Conservation (phyloP, 1,140 invertebrate genomes). For the Leucophenga varia region DNA sequence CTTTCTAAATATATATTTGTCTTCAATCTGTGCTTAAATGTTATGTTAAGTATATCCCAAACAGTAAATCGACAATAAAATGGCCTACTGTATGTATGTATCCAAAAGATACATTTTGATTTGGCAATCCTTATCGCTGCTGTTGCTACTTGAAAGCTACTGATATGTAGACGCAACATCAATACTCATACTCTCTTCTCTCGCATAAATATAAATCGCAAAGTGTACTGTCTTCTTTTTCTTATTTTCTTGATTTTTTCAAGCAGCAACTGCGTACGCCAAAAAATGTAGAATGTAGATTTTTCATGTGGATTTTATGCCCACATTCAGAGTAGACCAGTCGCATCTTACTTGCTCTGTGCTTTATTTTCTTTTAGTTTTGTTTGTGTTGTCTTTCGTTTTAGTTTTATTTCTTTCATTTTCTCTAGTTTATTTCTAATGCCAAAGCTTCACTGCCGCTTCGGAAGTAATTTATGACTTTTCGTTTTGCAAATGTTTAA, state of each 20-base stretch:
- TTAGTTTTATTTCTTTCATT: too few species aligned
- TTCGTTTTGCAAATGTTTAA: conserved; percentile 53
- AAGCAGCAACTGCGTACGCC: too few species aligned
- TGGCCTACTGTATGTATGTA: conserved; percentile 36
- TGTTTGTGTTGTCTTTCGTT: conserved; percentile 17
- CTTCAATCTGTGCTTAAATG: conserved; percentile 1
- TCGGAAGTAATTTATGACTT: conserved; percentile 54
- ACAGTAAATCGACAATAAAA: conserved; percentile 52
- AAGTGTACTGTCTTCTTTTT: too few species aligned
- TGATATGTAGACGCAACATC: conserved; percentile 30
- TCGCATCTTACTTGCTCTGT: conserved; percentile 31
- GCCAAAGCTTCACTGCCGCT: conserved; percentile 16
- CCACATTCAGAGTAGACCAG: too few species aligned
- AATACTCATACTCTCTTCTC: too few species aligned
- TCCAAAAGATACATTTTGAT: conserved; percentile 54
- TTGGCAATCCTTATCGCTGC: conserved; percentile 46
- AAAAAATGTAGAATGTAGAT: conserved; percentile 53
- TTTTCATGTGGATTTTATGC: conserved; percentile 47
- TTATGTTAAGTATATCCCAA: conserved; percentile 14
- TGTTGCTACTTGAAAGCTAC: conserved; percentile 26
- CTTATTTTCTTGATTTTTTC: too few species aligned
- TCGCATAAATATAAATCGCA: too few species aligned
- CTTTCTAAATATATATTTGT: too few species aligned
- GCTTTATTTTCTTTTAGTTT: conserved; percentile 12
- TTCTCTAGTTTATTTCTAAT: too few species aligned